These are phyloP conservation scores for Tachysurus vachellii DNA, from an alignment of 2,113 vertebrate genomes.

Conservation along the genomic window DNA sequence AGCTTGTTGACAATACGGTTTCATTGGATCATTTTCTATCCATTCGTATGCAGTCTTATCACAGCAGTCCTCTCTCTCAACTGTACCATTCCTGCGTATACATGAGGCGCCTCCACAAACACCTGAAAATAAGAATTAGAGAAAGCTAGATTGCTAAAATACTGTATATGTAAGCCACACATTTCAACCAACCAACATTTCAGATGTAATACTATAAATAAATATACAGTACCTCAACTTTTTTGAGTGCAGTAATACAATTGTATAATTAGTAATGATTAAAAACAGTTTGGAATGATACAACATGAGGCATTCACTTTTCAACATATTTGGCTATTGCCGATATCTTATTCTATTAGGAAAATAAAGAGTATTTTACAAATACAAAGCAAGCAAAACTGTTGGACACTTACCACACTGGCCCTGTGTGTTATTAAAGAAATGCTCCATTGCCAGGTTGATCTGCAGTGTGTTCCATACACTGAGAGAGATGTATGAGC, in stretches of 20 bases:
- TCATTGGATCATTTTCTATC: constrained; percentile 59
- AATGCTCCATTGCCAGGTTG: constrained; percentile 67
- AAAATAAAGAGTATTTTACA: too few relatives aligned
- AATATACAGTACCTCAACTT: background rate
- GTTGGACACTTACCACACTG: constrained; percentile 71
- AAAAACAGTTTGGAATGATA: background rate
- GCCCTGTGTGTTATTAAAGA: constrained; percentile 70
- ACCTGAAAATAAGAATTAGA: constrained; percentile 55
- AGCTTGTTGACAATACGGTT: constrained; percentile 59
- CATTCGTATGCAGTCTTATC: constrained; percentile 68
- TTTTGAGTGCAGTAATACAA: background rate
- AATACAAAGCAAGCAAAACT: background rate
- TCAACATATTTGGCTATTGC: background rate
- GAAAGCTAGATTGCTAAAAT: background rate
- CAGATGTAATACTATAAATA: background rate
- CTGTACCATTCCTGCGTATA: constrained; percentile 60
- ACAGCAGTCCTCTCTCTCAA: constrained; percentile 66
- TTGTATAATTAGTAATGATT: background rate
- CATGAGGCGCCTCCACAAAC: constrained; percentile 68
- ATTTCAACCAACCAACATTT: background rate
- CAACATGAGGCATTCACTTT: background rate
- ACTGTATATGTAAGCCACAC: background rate
- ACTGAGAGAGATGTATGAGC: constrained; percentile 63
- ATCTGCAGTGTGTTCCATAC: constrained; percentile 53
- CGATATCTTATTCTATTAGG: background rate